Evolutionary conservation across 1,140 invertebrate species (phyloP), one percentile per base, ranked within the genome.

Genomic region (Tyrophagus putrescentiae): DNA sequence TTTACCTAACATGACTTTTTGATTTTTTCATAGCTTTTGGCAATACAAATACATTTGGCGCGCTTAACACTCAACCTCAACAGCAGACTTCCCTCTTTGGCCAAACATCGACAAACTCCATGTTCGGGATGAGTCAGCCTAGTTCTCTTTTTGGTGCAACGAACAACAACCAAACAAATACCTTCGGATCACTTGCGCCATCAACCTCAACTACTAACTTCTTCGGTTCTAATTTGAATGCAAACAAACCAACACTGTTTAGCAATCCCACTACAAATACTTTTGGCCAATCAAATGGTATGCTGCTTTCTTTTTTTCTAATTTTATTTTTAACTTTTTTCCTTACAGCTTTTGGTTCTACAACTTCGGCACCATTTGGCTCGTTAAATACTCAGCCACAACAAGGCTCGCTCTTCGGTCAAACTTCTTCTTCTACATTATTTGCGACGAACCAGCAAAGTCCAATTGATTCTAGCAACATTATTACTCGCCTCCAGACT

Each of bases 401-500:
- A 2, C 3, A 13, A 3, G 21, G 52, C 39, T 27, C 52, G 3
- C 27, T 54, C 16, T 54, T 54, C 25, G 52, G 45, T 18, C 45
- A 48, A 18, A 6, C 45, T 21, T 18, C 7, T 7, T n/a, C 52
- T 9, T 21, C 29, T 13, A 13, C 32, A 9, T 16, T 57, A 21
- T 57, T 57, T 39, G 56, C 33, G 4, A n/a, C 29, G 31, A 50
- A 9, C 21, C 25, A 57, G 23, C 16, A 18, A 18, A 57, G 31
- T 13, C 9, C 56, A 39, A n/a, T n/a, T 16, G 13, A 18, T 11
- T n/a, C 11, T 11, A n/a, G 36, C n/a, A n/a, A 52, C 58, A 11
- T 33, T 42, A 13, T 63, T 34, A 23, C 45, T 56, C 56, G 63
- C 7, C 34, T 64, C 5, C 41, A 64, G 34, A 53, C 57, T 18